Evolutionary conservation across 2,888 invertebrate species (phyloP), one percentile per base, ranked within the genome.

Genomic region (Spisula solida): DNA sequence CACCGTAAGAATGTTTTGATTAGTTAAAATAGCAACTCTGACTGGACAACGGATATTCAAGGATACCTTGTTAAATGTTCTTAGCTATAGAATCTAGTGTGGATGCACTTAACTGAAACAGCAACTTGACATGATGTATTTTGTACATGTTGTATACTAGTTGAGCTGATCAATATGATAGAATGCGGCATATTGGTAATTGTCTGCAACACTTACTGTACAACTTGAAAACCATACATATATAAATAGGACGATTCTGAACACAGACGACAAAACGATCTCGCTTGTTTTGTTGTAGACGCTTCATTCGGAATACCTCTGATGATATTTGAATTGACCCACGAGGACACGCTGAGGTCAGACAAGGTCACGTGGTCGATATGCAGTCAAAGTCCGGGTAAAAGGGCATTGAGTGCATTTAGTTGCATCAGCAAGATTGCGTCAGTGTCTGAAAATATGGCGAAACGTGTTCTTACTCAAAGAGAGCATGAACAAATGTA

Each of bases 371-470:
- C 75, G 34, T 31, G 75, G 31, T 75, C 34, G 34, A 75, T 75
- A 31, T 75, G 34, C 75, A 75, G 75, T 75, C 75, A 75, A 75
- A 75, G 75, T 75, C 75, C 75, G 75, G 75, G 75, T 75, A 75
- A 75, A 75, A 75, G 75, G 75, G 31, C 34, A 75, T 31, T 75
- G 34, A 34, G 75, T 75, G n/a, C 75, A 31, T 70, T 70, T 31
- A 29, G 70, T 70, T 70, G 31, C 75, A 75, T 75, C 31, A 75
- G 16, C 12, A 18, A 18, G 2, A 75, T 75, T 75, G 25, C 75
- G 12, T 75, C 75, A 75, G 75, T 75, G 34, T 34, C 31, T 5
- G 34, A 31, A 75, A 75, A 75, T 75, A 75, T 25, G 25, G 25
- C 60, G 0, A 25, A 25, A 66, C 60, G 1, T 25, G 10, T 51